Base-by-base conservation (phyloP, 2,888 invertebrate genomes). In the Meiosimyza decipiens region DNA sequence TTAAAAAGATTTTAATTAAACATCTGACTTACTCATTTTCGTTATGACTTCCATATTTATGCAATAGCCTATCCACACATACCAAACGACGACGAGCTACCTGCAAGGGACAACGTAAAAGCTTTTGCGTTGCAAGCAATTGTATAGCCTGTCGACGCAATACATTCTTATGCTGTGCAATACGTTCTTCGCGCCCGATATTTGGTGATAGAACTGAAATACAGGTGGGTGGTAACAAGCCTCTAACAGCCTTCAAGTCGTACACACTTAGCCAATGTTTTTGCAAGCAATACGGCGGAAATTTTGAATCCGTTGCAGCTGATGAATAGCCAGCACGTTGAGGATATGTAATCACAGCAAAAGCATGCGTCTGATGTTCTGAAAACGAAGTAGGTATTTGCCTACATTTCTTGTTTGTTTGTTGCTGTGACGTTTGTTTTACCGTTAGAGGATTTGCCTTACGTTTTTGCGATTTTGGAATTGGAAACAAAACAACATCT, bases 111-210 rank as follows among this genome's bases (percentile, higher is more conserved):
- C 78, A n/a, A 62, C 81, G 82, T 69, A 84, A 82, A 69, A 87
- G 79, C 59, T 83, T 80, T 47, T 82, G 82, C 22, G 85, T 84
- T 13, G 84, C 80, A 7, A 84, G 79, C 72, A 85, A 71, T 75
- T 87, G 87, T 63, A 85, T 76, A 9, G 87, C 86, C 73, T 87
- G 86, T 0, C 86, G 82, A 3, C 85, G 80, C 59, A 87, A 73
- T 62, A 82, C 73, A 15, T 81, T 81, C 65, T 85, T 86, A 49
- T 85, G 82, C 49, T 83, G 76, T 11, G 84, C 83, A 76, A 87
- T 86, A 54, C 87, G 83, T 75, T 87, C 84, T 74, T 87, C 87
- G 5, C 87, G 82, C 1, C 79, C 79, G 50, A 80, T 78, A 69
- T 79, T 78, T 2, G 76, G 72, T 57, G 79, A 64, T 0, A 74